phyloP scores from a whole-genome alignment of 2,888 invertebrate species.

The Podotricha telesiphe region DNA sequence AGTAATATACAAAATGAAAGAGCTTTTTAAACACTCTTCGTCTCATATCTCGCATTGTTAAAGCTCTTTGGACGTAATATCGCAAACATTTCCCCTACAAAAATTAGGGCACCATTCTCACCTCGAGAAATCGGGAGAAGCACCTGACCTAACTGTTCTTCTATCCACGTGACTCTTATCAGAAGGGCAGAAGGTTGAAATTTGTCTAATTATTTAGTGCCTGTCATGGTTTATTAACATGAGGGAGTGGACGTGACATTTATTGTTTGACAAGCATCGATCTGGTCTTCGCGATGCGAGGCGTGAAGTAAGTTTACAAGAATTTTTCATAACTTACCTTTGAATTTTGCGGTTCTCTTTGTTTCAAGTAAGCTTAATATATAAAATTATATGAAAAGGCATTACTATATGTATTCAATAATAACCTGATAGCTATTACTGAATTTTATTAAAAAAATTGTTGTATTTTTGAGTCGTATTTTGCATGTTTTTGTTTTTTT shows the following conservation, averaged over 20 bases:
- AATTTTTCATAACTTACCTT: slow-evolving; percentile 46
- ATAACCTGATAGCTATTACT: too few species aligned
- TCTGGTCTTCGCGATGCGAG: slow-evolving; percentile 81
- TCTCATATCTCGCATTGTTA: slow-evolving; percentile 41
- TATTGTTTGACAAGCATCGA: slow-evolving; percentile 84
- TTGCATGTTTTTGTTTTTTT: too few species aligned
- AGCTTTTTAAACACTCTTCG: slow-evolving; percentile 16
- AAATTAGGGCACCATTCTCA: slow-evolving; percentile 79
- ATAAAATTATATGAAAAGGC: too few species aligned
- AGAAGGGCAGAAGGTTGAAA: slow-evolving; percentile 43
- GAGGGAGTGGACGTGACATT: slow-evolving; percentile 83
- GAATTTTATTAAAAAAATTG: too few species aligned
- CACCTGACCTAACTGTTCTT: slow-evolving; percentile 47
- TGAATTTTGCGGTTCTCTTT: background rate
- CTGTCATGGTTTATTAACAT: slow-evolving; percentile 61
- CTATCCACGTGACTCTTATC: slow-evolving; percentile 48
- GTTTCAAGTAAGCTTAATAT: too few species aligned
- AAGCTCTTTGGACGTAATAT: slow-evolving; percentile 62
- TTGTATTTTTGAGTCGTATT: too few species aligned
- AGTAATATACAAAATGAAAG: slow-evolving; percentile 14
- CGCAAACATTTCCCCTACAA: slow-evolving; percentile 64
- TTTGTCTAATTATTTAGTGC: slow-evolving; percentile 39
- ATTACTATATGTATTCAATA: too few species aligned
- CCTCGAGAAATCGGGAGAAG: slow-evolving; percentile 74
- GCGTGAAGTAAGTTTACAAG: slow-evolving; percentile 61